phyloP scores from a whole-genome alignment of 1,140 invertebrate genomes.

The Hypothenemus hampei region DNA sequence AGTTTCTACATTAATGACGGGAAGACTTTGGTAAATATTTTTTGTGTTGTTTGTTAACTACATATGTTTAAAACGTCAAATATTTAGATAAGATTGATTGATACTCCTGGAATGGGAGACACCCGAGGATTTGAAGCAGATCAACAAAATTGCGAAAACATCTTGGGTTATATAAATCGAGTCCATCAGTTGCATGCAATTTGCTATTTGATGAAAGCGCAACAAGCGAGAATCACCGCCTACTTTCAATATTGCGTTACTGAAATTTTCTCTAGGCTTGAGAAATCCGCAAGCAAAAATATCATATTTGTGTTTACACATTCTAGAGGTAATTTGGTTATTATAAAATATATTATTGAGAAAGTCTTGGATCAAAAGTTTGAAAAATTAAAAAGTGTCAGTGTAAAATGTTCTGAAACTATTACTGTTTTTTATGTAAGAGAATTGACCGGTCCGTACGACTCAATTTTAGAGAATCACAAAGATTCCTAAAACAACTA shows the following conservation, averaged over 20 bases:
- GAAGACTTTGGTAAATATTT: too few relatives aligned
- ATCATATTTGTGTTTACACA: conserved; percentile 40
- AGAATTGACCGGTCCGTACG: too few relatives aligned
- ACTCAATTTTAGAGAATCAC: too few relatives aligned
- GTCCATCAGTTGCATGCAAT: conserved; percentile 38
- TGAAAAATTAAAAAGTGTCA: too few relatives aligned
- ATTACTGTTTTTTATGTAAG: too few relatives aligned
- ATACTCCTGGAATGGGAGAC: conserved; percentile 40
- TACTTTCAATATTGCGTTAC: conserved; percentile 39
- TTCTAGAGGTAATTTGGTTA: conserved; percentile 31
- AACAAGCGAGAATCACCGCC: conserved; percentile 30
- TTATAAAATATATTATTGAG: too few relatives aligned
- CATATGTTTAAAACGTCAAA: conserved; percentile 15
- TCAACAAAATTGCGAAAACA: conserved; percentile 37
- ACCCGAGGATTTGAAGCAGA: conserved; percentile 35
- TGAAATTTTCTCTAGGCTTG: conserved; percentile 38
- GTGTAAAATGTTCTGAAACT: too few relatives aligned
- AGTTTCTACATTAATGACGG: too few relatives aligned
- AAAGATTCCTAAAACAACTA: too few relatives aligned
- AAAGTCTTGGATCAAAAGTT: too few relatives aligned
- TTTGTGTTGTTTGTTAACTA: too few relatives aligned
- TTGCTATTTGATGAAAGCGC: conserved; percentile 37
- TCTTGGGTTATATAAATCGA: conserved; percentile 33
- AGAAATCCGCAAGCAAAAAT: conserved; percentile 36
- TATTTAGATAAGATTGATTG: conserved; percentile 35